Conservation (phyloP, 2,888 invertebrate genomes). For the Dolichomitus sp. region DNA sequence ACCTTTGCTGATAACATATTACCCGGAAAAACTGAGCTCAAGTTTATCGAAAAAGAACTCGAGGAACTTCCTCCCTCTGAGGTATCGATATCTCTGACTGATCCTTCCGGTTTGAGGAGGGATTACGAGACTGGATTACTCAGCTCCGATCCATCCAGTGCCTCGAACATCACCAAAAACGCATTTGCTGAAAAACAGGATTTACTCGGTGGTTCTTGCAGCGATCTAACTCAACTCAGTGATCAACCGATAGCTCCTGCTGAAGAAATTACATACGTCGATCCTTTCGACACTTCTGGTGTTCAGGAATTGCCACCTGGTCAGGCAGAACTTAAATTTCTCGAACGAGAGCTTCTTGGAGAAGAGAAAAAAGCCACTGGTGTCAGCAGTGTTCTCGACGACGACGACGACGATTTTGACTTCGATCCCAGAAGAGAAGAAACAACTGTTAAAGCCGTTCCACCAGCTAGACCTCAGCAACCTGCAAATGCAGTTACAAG, state of each 20-base stretch:
- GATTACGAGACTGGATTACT: conserved; percentile 83
- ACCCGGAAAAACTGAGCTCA: conserved; percentile 89
- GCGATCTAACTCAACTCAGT: conserved; percentile 91
- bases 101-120: conserved; percentile 87
- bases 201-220: conserved; percentile 92
- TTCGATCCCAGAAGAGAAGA: conserved; percentile 91
- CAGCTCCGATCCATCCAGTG: conserved; percentile 62
- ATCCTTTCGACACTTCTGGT: conserved; percentile 95
- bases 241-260: conserved; percentile 91
- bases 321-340: conserved; percentile 92
- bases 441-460: conserved; percentile 60
- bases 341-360: conserved; percentile 92
- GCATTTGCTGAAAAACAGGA: conserved; percentile 87
- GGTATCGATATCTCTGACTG: conserved; percentile 89
- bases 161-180: conserved; percentile 60
- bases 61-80: conserved; percentile 87
- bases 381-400: conserved; percentile 87
- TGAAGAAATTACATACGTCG: conserved; percentile 89
- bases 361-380: conserved; percentile 63
- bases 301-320: conserved; percentile 92
- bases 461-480: conserved; percentile 68
- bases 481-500: background rate
- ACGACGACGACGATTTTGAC: conserved; percentile 95
- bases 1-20: conserved; percentile 93
- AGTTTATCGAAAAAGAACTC: conserved; percentile 88